A percentile compares a stretch with the other conserved stretches of the same genome.
Evolutionary conservation across 2,888 invertebrate species (phyloP).

Genomic region (Agrilus mali): DNA sequence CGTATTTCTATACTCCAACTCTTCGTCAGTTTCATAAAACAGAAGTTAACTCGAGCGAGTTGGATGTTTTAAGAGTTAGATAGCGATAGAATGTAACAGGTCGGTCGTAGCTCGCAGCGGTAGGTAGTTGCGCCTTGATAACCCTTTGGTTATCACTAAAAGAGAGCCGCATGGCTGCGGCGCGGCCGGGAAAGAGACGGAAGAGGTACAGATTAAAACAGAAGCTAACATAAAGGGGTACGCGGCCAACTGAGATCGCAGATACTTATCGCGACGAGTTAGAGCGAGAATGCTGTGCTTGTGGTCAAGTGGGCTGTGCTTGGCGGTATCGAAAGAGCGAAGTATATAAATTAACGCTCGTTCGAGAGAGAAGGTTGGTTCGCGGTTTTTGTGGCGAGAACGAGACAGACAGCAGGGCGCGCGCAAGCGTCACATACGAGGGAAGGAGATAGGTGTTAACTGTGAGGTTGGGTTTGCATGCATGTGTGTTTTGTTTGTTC

Average conservation of each 20-base stretch:
- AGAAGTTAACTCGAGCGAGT: constrained; percentile 10
- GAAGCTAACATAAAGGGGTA: constrained; percentile 34
- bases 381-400: constrained; percentile 39
- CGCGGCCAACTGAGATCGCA: constrained; percentile 28
- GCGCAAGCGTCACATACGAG: constrained; percentile 32
- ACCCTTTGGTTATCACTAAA: constrained; percentile 37
- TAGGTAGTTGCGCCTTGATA: constrained; percentile 34
- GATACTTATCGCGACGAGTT: constrained; percentile 36
- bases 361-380: constrained; percentile 27
- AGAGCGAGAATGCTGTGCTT: constrained; percentile 50
- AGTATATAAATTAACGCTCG: constrained; percentile 48
- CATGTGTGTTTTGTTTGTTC: constrained; percentile 29
- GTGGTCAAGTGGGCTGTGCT: constrained; percentile 58
- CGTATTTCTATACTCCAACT: constrained; percentile 26
- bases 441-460: constrained; percentile 26
- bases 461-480: constrained; percentile 14
- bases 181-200: constrained; percentile 23
- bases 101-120: constrained; percentile 27
- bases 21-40: constrained; percentile 12
- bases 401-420: too few species aligned
- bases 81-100: neutral
- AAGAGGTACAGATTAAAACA: constrained; percentile 33
- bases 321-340: constrained; percentile 54
- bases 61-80: neutral
- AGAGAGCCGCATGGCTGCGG: constrained; percentile 12